These are phyloP conservation scores for Zaprionus camerounensis DNA, from an alignment of 1,140 invertebrate genomes.

Conservation along the genomic window DNA sequence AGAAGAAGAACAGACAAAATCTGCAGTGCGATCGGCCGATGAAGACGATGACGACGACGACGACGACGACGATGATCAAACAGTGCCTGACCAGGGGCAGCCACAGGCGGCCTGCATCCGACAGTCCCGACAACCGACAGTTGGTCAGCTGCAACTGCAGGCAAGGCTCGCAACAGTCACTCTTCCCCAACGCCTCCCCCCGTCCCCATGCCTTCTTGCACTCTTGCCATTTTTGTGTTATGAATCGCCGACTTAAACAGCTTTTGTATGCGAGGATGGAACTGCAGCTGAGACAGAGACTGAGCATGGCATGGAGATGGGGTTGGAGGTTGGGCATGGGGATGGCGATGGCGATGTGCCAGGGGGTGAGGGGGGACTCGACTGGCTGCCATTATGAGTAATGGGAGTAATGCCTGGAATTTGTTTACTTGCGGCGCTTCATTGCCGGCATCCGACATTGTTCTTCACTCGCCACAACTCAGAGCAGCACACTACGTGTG, in stretches of 20 bases:
- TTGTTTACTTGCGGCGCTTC: slow-evolving; percentile 72
- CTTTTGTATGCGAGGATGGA: slow-evolving; percentile 30
- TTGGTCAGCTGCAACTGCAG: slow-evolving; percentile 28
- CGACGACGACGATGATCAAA: slow-evolving; percentile 59
- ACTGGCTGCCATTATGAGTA: slow-evolving; percentile 73
- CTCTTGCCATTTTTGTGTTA: slow-evolving; percentile 66
- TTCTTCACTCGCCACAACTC: slow-evolving; percentile 26
- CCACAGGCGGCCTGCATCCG: slow-evolving; percentile 4
- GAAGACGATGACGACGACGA: slow-evolving; percentile 57
- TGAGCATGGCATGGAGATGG: neutral
- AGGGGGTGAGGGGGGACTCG: slow-evolving; percentile 16
- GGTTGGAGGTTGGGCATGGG: slow-evolving; percentile 11
- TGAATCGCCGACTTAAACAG: slow-evolving; percentile 72
- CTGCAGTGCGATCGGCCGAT: slow-evolving; percentile 53
- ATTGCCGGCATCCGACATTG: slow-evolving; percentile 50
- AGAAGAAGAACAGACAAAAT: slow-evolving; percentile 48
- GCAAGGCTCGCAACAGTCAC: slow-evolving; percentile 20
- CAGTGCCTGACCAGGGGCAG: slow-evolving; percentile 1
- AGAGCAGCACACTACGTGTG: slow-evolving; percentile 24
- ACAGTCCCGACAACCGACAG: slow-evolving; percentile 5
- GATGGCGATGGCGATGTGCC: neutral
- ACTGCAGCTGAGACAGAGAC: slow-evolving; percentile 16
- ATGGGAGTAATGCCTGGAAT: slow-evolving; percentile 75
- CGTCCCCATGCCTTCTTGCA: neutral
- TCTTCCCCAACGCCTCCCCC: neutral